phyloP scores from a whole-genome alignment of 1,140 invertebrate genomes.

The Nylanderia fulva region DNA sequence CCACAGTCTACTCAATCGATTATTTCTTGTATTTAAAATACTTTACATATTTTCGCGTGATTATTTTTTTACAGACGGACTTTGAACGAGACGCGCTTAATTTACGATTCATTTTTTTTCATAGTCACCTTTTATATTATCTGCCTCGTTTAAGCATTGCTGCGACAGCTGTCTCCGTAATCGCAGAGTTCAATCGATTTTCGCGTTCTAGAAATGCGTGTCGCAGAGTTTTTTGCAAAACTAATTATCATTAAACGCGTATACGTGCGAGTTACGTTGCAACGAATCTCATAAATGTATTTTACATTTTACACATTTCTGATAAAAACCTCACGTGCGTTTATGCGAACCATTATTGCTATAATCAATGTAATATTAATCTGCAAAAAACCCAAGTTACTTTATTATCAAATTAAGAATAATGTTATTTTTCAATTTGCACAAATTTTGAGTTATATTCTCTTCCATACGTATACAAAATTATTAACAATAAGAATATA shows the following conservation, averaged over 20 bases:
- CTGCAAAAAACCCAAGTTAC: background rate
- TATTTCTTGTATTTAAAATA: slow-evolving; percentile 16
- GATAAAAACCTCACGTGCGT: background rate
- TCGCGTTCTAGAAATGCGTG: background rate
- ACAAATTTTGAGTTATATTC: background rate
- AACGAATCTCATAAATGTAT: slow-evolving; percentile 2
- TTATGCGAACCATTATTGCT: background rate
- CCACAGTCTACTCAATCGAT: background rate
- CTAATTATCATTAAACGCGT: slow-evolving; percentile 29
- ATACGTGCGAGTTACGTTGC: slow-evolving; percentile 3
- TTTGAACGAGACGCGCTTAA: background rate
- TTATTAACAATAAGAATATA: background rate
- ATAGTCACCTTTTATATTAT: background rate
- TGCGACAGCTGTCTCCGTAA: background rate
- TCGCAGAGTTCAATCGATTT: background rate
- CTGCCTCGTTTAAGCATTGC: background rate
- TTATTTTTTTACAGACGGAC: slow-evolving; percentile 9
- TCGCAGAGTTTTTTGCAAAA: background rate
- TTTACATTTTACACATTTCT: slow-evolving; percentile 18
- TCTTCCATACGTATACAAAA: background rate
- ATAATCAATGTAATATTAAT: background rate
- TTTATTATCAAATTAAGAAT: slow-evolving; percentile 14
- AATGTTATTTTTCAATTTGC: background rate
- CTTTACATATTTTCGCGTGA: background rate
- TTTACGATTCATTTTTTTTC: background rate